These are phyloP conservation scores for Danio tinwini DNA, from an alignment of 2,797 vertebrate genomes.

Conservation along the genomic window DNA sequence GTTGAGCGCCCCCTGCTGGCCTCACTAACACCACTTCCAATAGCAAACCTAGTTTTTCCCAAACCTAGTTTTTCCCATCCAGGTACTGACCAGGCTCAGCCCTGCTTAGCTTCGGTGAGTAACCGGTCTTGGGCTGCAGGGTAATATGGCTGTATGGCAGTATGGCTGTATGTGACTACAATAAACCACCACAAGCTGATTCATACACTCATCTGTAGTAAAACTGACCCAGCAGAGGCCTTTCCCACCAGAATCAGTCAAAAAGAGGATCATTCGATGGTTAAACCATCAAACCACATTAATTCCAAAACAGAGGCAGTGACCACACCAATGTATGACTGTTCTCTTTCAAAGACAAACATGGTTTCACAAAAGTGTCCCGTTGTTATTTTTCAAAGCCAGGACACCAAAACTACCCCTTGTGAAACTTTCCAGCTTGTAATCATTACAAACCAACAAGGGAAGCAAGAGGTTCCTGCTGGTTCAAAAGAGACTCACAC, in stretches of 20 bases:
- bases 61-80: no score
- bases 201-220: conserved; percentile 1
- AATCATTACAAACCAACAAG: conserved; percentile 36
- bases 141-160: no score
- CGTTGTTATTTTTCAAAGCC: conserved; percentile 51
- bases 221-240: background rate
- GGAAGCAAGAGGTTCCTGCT: conserved; percentile 24
- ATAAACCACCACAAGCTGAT: conserved; percentile 19
- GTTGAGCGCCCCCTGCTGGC: no score
- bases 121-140: no score
- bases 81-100: no score
- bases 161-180: conserved; percentile 10
- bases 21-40: no score
- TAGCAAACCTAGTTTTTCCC: no score
- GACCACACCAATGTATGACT: conserved; percentile 11
- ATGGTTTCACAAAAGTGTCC: conserved; percentile 52
- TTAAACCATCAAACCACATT: conserved; percentile 31
- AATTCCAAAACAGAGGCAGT: conserved; percentile 38
- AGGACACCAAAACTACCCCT: conserved; percentile 43
- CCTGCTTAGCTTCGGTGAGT: no score
- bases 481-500: conserved; percentile 48
- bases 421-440: conserved; percentile 44
- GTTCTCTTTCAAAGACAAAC: conserved; percentile 44
- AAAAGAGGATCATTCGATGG: conserved; percentile 21
- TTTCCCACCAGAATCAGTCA: conserved; percentile 6